Conservation (phyloP, 2,888 invertebrate genomes). For the Drosophila meridiana region DNA sequence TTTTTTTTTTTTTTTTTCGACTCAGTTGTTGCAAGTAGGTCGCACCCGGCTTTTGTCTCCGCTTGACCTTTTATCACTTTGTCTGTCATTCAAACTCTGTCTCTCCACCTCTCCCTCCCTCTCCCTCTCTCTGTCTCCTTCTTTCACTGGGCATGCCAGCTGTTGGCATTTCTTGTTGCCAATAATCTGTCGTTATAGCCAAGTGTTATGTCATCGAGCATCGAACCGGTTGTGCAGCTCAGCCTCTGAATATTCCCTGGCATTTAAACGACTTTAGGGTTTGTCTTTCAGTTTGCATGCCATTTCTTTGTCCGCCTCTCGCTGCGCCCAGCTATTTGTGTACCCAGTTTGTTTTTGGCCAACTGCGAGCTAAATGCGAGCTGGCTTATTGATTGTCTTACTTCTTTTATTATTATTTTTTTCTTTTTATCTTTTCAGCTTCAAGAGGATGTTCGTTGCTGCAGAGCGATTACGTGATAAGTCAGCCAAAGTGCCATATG, state of each 20-base stretch:
- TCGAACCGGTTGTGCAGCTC: conserved; percentile 67
- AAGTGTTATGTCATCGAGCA: conserved; percentile 72
- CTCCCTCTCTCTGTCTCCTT: background rate
- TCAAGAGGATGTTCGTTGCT: conserved; percentile 45
- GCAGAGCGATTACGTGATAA: conserved; percentile 47
- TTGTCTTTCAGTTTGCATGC: conserved; percentile 37
- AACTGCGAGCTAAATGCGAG: conserved; percentile 26
- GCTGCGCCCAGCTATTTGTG: conserved; percentile 17
- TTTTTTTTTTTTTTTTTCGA: conserved; percentile 8
- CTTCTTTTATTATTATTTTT: conserved; percentile 7
- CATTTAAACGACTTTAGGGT: conserved; percentile 59
- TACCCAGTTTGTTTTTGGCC: conserved; percentile 23
- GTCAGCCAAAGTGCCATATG: conserved; percentile 32
- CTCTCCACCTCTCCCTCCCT: background rate
- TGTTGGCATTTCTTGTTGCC: conserved; percentile 48
- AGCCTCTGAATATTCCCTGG: conserved; percentile 57
- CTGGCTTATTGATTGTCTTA: conserved; percentile 41
- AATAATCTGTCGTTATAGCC: conserved; percentile 70
- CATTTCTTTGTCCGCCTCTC: conserved; percentile 39
- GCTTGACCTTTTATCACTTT: conserved; percentile 49
- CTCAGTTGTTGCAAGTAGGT: conserved; percentile 53
- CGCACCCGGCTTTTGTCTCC: conserved; percentile 54
- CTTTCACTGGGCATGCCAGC: conserved; percentile 13
- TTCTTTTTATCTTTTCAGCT: background rate
- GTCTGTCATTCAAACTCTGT: conserved; percentile 5